Evolutionary conservation across 2,113 vertebrate genomes (phyloP).

Genomic region (Malurus elegans): DNA sequence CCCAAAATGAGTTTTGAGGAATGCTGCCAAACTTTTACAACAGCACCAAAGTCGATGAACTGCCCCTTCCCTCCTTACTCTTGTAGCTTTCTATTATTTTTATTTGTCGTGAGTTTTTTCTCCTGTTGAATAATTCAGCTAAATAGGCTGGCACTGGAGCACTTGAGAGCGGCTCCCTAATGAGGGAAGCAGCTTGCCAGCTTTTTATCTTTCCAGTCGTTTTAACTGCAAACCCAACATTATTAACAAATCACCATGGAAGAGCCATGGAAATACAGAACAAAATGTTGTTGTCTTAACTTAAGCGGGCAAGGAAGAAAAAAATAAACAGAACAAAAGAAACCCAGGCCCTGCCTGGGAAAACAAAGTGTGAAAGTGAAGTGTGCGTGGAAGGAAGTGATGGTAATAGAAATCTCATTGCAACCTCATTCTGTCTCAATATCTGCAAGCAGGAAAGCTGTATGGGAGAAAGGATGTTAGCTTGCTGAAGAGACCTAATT

Average conservation of each 20-base stretch:
- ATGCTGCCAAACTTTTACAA: not conserved
- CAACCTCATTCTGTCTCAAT: not conserved
- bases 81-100: not conserved
- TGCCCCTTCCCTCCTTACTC: not conserved
- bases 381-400: not conserved
- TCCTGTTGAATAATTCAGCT: conserved; percentile 58
- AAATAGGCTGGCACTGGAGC: not conserved
- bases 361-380: not conserved
- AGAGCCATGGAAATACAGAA: not conserved
- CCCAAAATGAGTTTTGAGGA: not conserved
- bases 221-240: conserved; percentile 30
- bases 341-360: not conserved
- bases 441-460: not conserved
- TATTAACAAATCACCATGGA: conserved; percentile 35
- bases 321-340: conserved; percentile 2
- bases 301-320: not conserved
- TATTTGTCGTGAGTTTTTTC: not conserved
- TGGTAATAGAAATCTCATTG: not conserved
- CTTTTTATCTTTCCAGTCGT: not conserved
- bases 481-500: not conserved
- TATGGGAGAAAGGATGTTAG: not conserved
- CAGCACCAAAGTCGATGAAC: not conserved
- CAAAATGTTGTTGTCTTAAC: conserved; percentile 20
- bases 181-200: conserved; percentile 50
- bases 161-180: conserved; percentile 4